A percentile compares a stretch with the other conserved stretches of the same genome.
phyloP scores from a whole-genome alignment of 2,797 vertebrate species.

The Sebastes vulpes region DNA sequence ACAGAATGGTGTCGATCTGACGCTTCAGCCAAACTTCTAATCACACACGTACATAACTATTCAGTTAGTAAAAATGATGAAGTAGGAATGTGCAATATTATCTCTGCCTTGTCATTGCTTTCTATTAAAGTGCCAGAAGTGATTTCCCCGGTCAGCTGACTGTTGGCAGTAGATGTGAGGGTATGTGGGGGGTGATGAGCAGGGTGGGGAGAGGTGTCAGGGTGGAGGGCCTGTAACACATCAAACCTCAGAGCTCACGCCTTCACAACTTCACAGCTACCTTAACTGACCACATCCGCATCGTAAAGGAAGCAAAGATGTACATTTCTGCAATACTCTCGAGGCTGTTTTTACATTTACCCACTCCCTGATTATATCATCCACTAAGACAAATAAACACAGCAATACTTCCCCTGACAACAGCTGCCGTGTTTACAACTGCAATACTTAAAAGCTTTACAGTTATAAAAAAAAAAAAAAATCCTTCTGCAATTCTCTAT shows the following conservation, averaged over 20 bases:
- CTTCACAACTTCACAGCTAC: constrained; percentile 45
- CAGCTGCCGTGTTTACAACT: constrained; percentile 55
- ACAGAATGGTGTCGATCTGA: too few species aligned
- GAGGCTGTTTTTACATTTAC: constrained; percentile 4
- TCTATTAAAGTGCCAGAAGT: constrained; percentile 2
- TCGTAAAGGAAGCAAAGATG: constrained; percentile 13
- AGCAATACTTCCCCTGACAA: constrained; percentile 43
- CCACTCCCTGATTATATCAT: constrained; percentile 49
- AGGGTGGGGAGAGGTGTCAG: constrained; percentile 62
- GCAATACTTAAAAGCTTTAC: constrained; percentile 59
- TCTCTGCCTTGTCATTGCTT: background rate
- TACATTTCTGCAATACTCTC: background rate
- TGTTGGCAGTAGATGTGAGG: background rate
- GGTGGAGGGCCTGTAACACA: constrained; percentile 41
- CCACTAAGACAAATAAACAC: constrained; percentile 50
- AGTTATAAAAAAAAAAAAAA: constrained; percentile 39
- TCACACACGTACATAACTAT: too few species aligned
- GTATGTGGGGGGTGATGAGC: constrained; percentile 22
- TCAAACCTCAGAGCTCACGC: constrained; percentile 54
- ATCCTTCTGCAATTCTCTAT: constrained; percentile 45
- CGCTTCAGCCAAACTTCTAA: too few species aligned
- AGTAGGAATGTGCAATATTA: background rate
- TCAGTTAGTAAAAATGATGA: too few species aligned
- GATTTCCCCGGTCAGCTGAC: constrained; percentile 37
- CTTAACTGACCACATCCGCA: constrained; percentile 24